Percentiles rank a stretch among this genome's conserved stretches.
These are phyloP conservation scores for Ichneumon xanthorius DNA, from an alignment of 2,888 invertebrate species.

Conservation along the genomic window DNA sequence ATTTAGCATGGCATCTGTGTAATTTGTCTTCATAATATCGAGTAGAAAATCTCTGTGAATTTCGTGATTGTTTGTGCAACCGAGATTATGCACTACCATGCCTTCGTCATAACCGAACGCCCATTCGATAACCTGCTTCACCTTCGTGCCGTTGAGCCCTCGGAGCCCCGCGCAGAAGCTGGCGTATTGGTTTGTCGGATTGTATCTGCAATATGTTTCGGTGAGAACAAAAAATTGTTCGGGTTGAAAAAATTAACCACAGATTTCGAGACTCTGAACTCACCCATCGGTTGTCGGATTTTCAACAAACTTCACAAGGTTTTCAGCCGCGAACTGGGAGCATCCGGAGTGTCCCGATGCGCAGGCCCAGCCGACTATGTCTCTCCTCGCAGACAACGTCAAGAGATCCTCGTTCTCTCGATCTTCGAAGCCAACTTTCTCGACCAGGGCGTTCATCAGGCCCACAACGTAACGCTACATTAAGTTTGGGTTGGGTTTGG, in stretches of 20 bases:
- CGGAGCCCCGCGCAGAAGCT: slow-evolving; percentile 85
- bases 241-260: slow-evolving; percentile 71
- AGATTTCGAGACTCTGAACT: slow-evolving; percentile 1
- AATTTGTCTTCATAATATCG: background rate
- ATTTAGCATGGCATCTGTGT: background rate
- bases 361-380: slow-evolving; percentile 82
- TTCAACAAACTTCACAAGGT: slow-evolving; percentile 47
- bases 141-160: slow-evolving; percentile 46
- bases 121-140: slow-evolving; percentile 25
- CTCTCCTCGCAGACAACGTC: slow-evolving; percentile 74
- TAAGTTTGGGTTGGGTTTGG: background rate
- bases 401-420: slow-evolving; percentile 74
- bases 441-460: slow-evolving; percentile 76
- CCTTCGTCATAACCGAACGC: background rate
- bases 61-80: slow-evolving; percentile 84
- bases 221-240: background rate
- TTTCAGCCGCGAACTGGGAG: slow-evolving; percentile 74
- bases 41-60: slow-evolving; percentile 75
- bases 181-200: slow-evolving; percentile 78
- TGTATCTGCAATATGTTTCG: slow-evolving; percentile 80
- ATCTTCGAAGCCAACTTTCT: slow-evolving; percentile 75
- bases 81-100: slow-evolving; percentile 76
- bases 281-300: slow-evolving; percentile 57
- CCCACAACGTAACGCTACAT: slow-evolving; percentile 75
- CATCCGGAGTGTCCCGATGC: slow-evolving; percentile 82